Evolutionary conservation across 2,888 invertebrate genomes (phyloP), one percentile per base, ranked within the genome.

Genomic region (Beris morrisii): DNA sequence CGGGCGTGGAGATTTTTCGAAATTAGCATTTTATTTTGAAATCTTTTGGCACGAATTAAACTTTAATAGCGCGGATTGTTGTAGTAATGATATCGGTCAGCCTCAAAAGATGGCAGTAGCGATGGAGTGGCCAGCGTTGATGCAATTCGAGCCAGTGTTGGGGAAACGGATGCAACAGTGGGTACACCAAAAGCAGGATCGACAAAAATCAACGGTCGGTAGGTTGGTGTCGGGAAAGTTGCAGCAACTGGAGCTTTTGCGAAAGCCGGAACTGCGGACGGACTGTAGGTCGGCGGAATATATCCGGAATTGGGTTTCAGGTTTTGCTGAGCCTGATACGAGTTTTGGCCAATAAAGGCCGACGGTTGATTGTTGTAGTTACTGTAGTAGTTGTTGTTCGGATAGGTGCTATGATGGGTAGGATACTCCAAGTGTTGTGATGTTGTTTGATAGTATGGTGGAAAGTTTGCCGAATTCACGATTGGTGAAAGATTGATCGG

Each of bases 361-460:
- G 52, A 50, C 28, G 50, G 61, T 7, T 46, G 32, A n/a, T 30
- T 6, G 12, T 59, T 48, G 32, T 59, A 59, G n/a, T 52, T 61
- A 5, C 12, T 50, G 7, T 31, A 44, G 45, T 22, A 46, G 7
- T 31, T 5, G 11, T 61, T 50, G n/a, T 46, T 3, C 2, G 46
- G 13, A n/a, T 46, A 48, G n/a, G 30, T 13, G 4, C 46, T 59
- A 7, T 46, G 15, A 6, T 56, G 15, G 38, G 43, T 38, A 7
- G 55, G 58, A 22, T 52, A 61, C 5, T 50, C 7, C 38, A 61
- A 43, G 31, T 61, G 50, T 32, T 50, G 48, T 2, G 61, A 61
- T 5, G 61, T 61, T 22, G 61, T 61, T 38, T 61, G 61, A 30
- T 28, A 61, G 43, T 61, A 61, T 9, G 61, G 61, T 50, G 61